These are phyloP conservation scores for Megamerina dolium DNA, from an alignment of 2,888 invertebrate species.

Conservation along the genomic window DNA sequence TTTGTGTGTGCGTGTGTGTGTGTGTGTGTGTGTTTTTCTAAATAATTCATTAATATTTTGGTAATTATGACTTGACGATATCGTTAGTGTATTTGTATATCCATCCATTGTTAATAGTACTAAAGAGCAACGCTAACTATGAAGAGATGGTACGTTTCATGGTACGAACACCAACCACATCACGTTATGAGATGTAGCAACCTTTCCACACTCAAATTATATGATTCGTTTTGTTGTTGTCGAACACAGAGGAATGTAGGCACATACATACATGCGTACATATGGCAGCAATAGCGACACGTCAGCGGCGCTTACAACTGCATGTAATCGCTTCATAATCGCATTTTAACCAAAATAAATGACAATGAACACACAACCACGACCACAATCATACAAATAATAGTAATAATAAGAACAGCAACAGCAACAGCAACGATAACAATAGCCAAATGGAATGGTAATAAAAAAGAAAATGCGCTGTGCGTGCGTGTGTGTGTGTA, in stretches of 20 bases:
- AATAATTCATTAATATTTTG: slow-evolving; percentile 48
- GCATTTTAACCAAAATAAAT: slow-evolving; percentile 22
- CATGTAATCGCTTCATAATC: slow-evolving; percentile 31
- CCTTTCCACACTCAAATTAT: not conserved
- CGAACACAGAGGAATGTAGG: too few relatives aligned
- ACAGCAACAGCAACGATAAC: slow-evolving; percentile 5
- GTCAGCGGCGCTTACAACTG: slow-evolving; percentile 22
- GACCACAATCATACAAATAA: slow-evolving; percentile 4
- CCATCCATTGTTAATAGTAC: not conserved
- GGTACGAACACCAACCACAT: too few relatives aligned
- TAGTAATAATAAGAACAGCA: slow-evolving; percentile 1
- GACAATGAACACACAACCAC: slow-evolving; percentile 5
- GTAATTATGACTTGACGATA: slow-evolving; percentile 40
- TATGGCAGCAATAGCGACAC: too few relatives aligned
- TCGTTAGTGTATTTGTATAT: not conserved
- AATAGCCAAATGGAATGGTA: not conserved
- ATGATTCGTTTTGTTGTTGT: slow-evolving; percentile 7
- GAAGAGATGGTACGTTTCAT: too few relatives aligned
- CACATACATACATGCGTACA: too few relatives aligned
- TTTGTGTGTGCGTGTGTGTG: too few relatives aligned
- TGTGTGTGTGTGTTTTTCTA: too few relatives aligned
- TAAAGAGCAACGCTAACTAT: not conserved
- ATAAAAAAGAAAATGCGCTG: slow-evolving; percentile 1
- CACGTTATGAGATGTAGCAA: too few relatives aligned
- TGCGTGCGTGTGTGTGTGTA: not conserved